Percentiles rank a stretch among this genome's conserved stretches.
Evolutionary conservation across 2,797 vertebrate genomes (phyloP).

Genomic region (Oceanodroma leucorhoa): DNA sequence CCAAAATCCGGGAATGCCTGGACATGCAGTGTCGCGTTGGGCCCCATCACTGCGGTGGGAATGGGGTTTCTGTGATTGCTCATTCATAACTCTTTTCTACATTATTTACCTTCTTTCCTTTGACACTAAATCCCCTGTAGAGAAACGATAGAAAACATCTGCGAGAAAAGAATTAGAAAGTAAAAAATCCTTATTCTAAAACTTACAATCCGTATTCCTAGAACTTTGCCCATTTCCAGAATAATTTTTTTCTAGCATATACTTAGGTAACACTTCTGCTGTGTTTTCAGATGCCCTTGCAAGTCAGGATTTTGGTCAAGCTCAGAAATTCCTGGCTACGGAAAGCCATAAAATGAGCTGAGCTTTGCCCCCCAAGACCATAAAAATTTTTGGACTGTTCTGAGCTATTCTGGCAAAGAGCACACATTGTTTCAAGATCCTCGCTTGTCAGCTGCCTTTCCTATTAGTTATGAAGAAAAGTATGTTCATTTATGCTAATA

Average conservation of each 20-base stretch:
- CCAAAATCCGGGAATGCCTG: background rate
- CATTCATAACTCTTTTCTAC: background rate
- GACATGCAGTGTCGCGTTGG: rapidly evolving
- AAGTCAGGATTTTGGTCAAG: background rate
- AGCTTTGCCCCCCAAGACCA: background rate
- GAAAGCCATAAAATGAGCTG: background rate
- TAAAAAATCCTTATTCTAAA: background rate
- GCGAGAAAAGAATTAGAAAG: background rate
- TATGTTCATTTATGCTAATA: background rate
- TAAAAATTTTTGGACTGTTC: background rate
- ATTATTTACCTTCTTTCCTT: background rate
- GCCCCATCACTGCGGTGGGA: rapidly evolving
- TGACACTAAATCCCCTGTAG: background rate
- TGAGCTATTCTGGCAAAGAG: background rate
- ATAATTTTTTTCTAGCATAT: background rate
- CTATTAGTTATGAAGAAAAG: background rate
- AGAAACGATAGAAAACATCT: background rate
- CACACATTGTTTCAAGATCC: background rate
- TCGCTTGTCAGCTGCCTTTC: background rate
- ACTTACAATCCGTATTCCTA: background rate
- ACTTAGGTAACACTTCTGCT: background rate
- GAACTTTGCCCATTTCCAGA: background rate
- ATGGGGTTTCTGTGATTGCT: background rate
- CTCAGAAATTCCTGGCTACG: background rate
- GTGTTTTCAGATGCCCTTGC: background rate